Evolutionary conservation across 2,113 vertebrate species (phyloP).

Genomic region (Python bivittatus): DNA sequence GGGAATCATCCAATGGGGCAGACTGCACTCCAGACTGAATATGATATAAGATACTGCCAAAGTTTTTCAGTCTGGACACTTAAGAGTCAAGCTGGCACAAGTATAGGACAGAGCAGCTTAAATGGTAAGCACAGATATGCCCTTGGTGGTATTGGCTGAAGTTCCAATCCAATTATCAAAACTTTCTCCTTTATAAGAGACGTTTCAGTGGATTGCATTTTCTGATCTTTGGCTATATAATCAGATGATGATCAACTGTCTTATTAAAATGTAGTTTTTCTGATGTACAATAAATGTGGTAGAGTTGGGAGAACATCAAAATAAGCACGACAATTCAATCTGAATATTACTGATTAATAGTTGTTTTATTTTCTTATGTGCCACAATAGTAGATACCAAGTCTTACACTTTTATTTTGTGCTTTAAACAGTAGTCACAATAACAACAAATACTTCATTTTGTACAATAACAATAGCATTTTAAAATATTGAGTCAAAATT

Average conservation of each 20-base stretch:
- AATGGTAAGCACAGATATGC: background rate
- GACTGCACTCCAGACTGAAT: background rate
- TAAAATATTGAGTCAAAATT: conserved; percentile 39
- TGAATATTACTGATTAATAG: conserved; percentile 68
- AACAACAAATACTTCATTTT: conserved; percentile 40
- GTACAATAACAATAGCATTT: conserved; percentile 47
- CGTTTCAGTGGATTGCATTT: background rate
- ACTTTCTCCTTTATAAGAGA: background rate
- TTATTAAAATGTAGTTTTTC: background rate
- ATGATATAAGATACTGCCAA: background rate
- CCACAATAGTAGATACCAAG: conserved; percentile 40
- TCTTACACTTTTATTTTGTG: conserved; percentile 70
- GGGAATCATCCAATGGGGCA: background rate
- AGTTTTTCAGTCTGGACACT: background rate
- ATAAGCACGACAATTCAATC: conserved; percentile 39
- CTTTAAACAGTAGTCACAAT: conserved; percentile 51
- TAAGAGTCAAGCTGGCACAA: background rate
- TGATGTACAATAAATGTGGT: background rate
- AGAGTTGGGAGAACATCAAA: background rate
- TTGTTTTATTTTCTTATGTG: conserved; percentile 49
- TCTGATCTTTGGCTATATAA: background rate
- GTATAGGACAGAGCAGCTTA: background rate
- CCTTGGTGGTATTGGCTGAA: background rate
- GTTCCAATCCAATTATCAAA: background rate
- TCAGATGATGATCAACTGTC: background rate